Base-by-base conservation (phyloP, 1,140 invertebrate species). In the Atopsyche davidsoni region DNA sequence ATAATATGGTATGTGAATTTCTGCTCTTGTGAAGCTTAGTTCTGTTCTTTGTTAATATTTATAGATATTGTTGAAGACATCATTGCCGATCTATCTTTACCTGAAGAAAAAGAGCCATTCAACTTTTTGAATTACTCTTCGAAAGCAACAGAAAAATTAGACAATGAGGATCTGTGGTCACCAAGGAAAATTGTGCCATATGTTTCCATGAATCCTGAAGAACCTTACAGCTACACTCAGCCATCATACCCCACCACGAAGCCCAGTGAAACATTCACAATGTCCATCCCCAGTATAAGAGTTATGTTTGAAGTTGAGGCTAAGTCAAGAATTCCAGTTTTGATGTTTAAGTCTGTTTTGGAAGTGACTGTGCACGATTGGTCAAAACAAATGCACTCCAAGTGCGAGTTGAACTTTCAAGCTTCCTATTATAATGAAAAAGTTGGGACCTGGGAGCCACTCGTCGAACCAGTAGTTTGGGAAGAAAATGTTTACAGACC, bases 351-450 rank as follows among this genome's bases (percentile, higher is more conserved):
- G 61, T 68, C 72, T n/a, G 69, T 73, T 2, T 49, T 79, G 1
- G 79, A 85, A 57, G 57, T 76, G 3, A 73, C 74, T 1, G 55
- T 85, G 1, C 73, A 78, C 55, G 80, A 87, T 64, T 86, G 83
- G 83, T 80, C 80, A 0, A 78, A 75, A 34, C 72, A 81, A 46
- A 54, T 76, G 13, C 75, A 75, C 53, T 70, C 71, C 43, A 73
- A 64, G 23, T 73, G 75, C 10, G 75, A 79, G 22, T 25, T 86
- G 2, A 78, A 81, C 25, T 50, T 87, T 2, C 80, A 87, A 62
- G 78, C 83, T 2, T 82, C 81, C 48, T 87, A 81, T 62, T 90
- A 82, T 59, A 89, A 90, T 64, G 79, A 85, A 48, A 76, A 79
- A 45, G 62, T 81, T 10, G 79, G 81, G 54, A 73, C 75, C 14